These are phyloP conservation scores for Solea solea DNA, from an alignment of 2,113 vertebrate genomes.

Conservation along the genomic window DNA sequence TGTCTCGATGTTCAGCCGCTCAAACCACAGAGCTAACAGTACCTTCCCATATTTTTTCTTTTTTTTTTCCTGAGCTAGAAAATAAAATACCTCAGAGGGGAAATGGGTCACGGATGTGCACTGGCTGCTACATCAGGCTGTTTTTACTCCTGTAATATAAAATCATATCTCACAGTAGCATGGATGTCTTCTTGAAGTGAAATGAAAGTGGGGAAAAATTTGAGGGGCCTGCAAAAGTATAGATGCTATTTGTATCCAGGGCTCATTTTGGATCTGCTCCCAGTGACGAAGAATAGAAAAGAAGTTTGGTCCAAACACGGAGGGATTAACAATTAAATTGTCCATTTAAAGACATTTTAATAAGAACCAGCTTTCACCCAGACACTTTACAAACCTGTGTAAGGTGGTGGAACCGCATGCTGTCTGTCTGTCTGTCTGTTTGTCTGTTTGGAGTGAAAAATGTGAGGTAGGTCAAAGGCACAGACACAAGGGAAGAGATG, in stretches of 20 bases:
- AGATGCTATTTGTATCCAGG: not conserved
- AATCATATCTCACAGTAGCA: not conserved
- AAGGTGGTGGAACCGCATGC: slow-evolving; percentile 4
- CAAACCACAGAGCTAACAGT: no score
- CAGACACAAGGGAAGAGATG: slow-evolving; percentile 20
- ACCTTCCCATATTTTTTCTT: no score
- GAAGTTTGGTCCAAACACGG: not conserved
- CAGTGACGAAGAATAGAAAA: not conserved
- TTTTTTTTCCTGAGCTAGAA: not conserved
- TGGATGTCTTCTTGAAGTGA: not conserved
- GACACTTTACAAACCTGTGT: not conserved
- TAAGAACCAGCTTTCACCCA: no score
- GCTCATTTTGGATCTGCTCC: not conserved
- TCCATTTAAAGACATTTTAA: no score
- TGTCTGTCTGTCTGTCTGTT: not conserved
- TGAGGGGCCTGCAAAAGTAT: not conserved
- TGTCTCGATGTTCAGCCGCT: no score
- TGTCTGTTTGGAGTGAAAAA: slow-evolving; percentile 1
- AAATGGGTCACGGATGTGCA: not conserved
- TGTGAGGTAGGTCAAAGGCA: slow-evolving; percentile 46
- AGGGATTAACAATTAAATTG: not conserved
- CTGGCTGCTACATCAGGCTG: not conserved
- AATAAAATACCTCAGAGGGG: not conserved
- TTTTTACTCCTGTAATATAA: not conserved
- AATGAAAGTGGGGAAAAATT: not conserved